A percentile compares a stretch with the other conserved stretches of the same genome.
These are phyloP conservation scores for Eclectus roratus DNA, from an alignment of 2,113 vertebrate species.

Conservation along the genomic window DNA sequence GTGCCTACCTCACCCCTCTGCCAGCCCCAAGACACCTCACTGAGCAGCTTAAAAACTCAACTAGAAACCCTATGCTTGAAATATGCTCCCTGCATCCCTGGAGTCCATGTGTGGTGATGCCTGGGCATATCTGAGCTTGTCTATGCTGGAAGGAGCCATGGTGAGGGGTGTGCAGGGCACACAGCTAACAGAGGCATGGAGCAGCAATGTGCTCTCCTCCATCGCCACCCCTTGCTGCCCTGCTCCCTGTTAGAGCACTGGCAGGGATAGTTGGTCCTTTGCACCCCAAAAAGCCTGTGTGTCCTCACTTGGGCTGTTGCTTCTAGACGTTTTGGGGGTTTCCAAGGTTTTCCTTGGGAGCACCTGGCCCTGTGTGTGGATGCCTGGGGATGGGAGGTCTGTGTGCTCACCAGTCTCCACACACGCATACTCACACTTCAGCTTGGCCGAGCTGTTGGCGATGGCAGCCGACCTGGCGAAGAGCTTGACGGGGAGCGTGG, in stretches of 20 bases:
- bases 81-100: background rate
- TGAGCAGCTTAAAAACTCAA: background rate
- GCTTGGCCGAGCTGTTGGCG: constrained; percentile 79
- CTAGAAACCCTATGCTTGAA: fast-evolving
- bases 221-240: background rate
- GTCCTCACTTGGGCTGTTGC: fast-evolving
- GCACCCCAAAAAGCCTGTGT: fast-evolving
- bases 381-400: background rate
- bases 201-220: background rate
- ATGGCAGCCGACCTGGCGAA: constrained; percentile 79
- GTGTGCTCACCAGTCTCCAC: fast-evolving
- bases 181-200: too few species aligned
- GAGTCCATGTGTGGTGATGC: fast-evolving
- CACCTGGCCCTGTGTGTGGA: background rate
- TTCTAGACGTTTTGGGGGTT: fast-evolving
- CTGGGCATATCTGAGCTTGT: background rate
- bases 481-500: constrained; percentile 85
- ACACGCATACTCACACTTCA: constrained; percentile 78
- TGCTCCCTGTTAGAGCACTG: fast-evolving
- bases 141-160: fast-evolving
- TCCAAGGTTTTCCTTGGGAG: background rate
- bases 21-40: background rate
- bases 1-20: background rate
- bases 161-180: background rate
- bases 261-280: background rate